Conservation (phyloP, 2,797 vertebrate genomes). For the Sebastes ruberrimus region DNA sequence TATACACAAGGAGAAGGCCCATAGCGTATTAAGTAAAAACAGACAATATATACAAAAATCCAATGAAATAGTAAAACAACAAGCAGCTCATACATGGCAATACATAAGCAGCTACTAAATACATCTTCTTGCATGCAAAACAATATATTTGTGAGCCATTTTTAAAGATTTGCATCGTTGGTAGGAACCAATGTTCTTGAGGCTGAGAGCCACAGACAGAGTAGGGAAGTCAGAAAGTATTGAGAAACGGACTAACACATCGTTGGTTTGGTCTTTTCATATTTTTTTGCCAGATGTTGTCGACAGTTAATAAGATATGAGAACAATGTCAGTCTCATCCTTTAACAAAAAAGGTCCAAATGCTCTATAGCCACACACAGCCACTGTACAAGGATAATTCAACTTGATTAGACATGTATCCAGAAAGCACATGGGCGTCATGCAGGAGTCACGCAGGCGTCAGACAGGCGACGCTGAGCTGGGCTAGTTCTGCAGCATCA, state of each 20-base stretch:
- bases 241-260: neutral
- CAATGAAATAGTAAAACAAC: too few relatives aligned
- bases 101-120: too few relatives aligned
- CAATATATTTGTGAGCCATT: neutral
- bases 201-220: neutral
- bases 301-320: neutral
- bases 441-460: neutral
- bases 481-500: neutral
- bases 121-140: too few relatives aligned
- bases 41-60: too few relatives aligned
- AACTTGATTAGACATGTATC: neutral
- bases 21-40: too few relatives aligned
- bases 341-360: neutral
- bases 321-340: neutral
- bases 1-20: too few relatives aligned
- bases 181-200: neutral
- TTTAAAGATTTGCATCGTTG: neutral
- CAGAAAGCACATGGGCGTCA: neutral
- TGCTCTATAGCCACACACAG: neutral
- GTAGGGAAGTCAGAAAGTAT: neutral
- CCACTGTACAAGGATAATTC: neutral
- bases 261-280: neutral
- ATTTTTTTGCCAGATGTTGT: neutral
- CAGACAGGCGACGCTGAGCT: neutral
- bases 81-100: too few relatives aligned